These are phyloP conservation scores for Kuschelorhynchus macadamiae DNA, from an alignment of 2,888 invertebrate species.

Conservation along the genomic window DNA sequence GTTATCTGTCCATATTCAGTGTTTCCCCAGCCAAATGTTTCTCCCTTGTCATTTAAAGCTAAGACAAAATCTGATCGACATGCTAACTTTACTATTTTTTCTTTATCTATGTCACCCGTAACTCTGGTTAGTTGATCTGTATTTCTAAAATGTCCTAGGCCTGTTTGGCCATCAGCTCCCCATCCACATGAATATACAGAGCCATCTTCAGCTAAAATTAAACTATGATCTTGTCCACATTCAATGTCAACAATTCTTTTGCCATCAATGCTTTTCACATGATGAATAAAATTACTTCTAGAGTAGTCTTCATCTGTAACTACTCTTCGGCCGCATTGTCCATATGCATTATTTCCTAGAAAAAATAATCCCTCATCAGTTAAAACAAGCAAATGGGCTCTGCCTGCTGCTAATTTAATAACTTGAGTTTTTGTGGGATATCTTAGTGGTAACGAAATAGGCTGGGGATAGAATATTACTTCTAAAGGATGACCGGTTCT, in stretches of 20 bases:
- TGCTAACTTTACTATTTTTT: constrained; percentile 85
- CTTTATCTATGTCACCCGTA: constrained; percentile 86
- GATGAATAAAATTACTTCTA: constrained; percentile 77
- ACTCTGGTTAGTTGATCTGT: constrained; percentile 74
- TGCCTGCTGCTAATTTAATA: constrained; percentile 80
- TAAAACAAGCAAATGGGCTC: constrained; percentile 85
- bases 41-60: constrained; percentile 90
- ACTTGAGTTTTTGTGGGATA: constrained; percentile 72
- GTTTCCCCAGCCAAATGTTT: constrained; percentile 98
- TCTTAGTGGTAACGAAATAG: constrained; percentile 78
- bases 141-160: constrained; percentile 79
- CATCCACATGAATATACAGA: constrained; percentile 91
- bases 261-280: constrained; percentile 76
- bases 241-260: constrained; percentile 77
- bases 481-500: constrained; percentile 75
- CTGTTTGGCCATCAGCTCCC: constrained; percentile 97
- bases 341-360: constrained; percentile 93
- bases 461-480: constrained; percentile 79
- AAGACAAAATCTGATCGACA: constrained; percentile 89
- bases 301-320: constrained; percentile 82
- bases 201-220: constrained; percentile 85
- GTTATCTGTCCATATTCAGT: constrained; percentile 92
- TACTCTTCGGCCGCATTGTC: constrained; percentile 91
- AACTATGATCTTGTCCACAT: constrained; percentile 93
- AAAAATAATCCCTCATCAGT: constrained; percentile 85